Evolutionary conservation across 2,113 vertebrate genomes (phyloP), one percentile per base, ranked within the genome.

Genomic region (Syngnathoides biaculeatus): DNA sequence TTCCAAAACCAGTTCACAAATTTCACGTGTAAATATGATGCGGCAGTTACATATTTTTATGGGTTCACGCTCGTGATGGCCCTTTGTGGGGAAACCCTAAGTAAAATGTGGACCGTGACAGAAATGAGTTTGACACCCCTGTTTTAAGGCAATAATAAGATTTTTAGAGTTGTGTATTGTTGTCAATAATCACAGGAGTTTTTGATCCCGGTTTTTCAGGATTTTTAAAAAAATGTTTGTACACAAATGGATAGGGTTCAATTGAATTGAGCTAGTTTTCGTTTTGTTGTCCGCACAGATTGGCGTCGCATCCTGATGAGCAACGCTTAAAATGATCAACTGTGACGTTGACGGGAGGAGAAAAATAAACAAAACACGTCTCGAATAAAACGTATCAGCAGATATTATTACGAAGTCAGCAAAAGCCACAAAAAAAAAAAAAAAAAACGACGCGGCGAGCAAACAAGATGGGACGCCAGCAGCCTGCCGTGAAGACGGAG

Each of bases 401-500:
- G 22, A 24, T 26, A 52, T 52, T 7, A n/a, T n/a, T 52, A 6
- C 8, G 2, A 27, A 27, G 13, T 17, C 12, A 17, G n/a, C n/a
- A n/a, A n/a, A n/a, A n/a, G n/a, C n/a, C n/a, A n/a, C n/a, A n/a
- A n/a, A n/a, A n/a, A n/a, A n/a, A n/a, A n/a, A n/a, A n/a, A 6
- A 30, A 57, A 57, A 40, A 57, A 40, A 42, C 12, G 39, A 43
- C 17, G 59, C 39, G 8, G 39, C 24, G 35, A 26, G 40, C 15
- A 17, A 62, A 22, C 12, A 14, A 24, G 13, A 62, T 17, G 7
- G 12, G 12, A 26, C 14, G 39, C 39, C 39, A 43, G 40, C 40
- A 62, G 60, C 39, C 35, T 62, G 60, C 40, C 22, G 60, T n/a
- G 60, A 62, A 62, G 60, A 40, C 40, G 8, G 60, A 26, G 22